Evolutionary conservation across 1,140 invertebrate species (phyloP), one percentile per base, ranked within the genome.

Genomic region (Trachelipus rathkii): DNA sequence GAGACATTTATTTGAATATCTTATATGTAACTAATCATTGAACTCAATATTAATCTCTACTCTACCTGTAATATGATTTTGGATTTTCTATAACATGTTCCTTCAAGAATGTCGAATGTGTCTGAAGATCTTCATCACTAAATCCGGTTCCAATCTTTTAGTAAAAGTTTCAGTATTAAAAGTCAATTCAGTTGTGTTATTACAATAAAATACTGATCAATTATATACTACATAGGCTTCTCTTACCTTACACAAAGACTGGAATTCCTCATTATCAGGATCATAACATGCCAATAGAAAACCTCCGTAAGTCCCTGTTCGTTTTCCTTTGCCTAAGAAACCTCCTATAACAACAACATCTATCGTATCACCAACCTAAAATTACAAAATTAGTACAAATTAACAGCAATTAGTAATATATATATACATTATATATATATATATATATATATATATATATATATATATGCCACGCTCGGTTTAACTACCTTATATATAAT

Each of bases 281-380:
- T 99, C 95, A 85, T 97, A 97, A 85, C 96, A 98, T n/a, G 95
- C 97, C 46, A 99, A 87, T 33, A 99, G 87, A 85, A 98, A 99
- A 15, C 97, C 97, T 9, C 98, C 98, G 86, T 95, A 99, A 44
- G 89, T 89, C 8, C 96, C 97, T 5, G 95, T 93, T 77, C 97
- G 87, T 85, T 97, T 98, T 6, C 97, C 98, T 82, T 93, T 93
- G 0, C 98, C 98, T 60, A 90, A 86, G 86, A 95, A 99, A 0
- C 92, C 97, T 76, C 97, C 98, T 76, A 99, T 92, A 0, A 99
- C 96, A 8, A 99, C 95, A 9, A 90, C 83, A 84, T 91, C 90
- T 10, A 91, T 82, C 0, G 89, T 89, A 68, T 81, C 80, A 10
- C 80, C 80, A 23, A 81, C 78, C 78, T 79, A 72, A 0, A 44